Evolutionary conservation across 2,797 vertebrate species (phyloP).

Genomic region (Acropternis orthonyx): DNA sequence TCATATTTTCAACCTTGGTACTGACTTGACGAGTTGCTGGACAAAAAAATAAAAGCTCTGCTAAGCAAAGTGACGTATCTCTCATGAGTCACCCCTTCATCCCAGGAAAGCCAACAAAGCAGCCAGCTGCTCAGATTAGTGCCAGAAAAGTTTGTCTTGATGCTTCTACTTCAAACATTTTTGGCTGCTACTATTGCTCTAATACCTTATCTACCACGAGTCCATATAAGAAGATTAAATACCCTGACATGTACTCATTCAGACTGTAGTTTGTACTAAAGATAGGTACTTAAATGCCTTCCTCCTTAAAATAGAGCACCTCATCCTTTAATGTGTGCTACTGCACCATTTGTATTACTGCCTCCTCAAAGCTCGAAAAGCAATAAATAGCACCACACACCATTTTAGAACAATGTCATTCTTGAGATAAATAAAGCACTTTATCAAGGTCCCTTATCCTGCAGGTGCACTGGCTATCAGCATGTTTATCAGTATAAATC

Average conservation of each 20-base stretch:
- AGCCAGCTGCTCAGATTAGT: not conserved
- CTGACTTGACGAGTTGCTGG: not conserved
- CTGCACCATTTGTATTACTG: not conserved
- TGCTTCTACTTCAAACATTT: not conserved
- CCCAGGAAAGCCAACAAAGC: not conserved
- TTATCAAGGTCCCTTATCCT: conserved; percentile 1
- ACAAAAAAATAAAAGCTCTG: not conserved
- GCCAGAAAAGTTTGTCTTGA: not conserved
- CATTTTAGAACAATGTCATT: not conserved
- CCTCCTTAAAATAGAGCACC: not conserved
- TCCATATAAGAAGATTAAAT: conserved; percentile 1
- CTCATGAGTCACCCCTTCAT: not conserved
- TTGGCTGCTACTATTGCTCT: not conserved
- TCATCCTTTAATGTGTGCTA: not conserved
- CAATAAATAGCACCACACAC: not conserved
- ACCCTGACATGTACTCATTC: not conserved
- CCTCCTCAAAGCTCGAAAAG: conserved; percentile 5
- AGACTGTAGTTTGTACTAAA: not conserved
- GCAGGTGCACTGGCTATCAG: not conserved
- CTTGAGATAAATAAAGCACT: conserved; percentile 42
- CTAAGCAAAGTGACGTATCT: not conserved
- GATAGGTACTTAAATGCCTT: not conserved
- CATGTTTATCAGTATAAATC: conserved; percentile 4
- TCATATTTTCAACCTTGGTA: not conserved
- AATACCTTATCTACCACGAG: not conserved